phyloP scores from a whole-genome alignment of 2,888 invertebrate species.

The Frankliniella fusca region DNA sequence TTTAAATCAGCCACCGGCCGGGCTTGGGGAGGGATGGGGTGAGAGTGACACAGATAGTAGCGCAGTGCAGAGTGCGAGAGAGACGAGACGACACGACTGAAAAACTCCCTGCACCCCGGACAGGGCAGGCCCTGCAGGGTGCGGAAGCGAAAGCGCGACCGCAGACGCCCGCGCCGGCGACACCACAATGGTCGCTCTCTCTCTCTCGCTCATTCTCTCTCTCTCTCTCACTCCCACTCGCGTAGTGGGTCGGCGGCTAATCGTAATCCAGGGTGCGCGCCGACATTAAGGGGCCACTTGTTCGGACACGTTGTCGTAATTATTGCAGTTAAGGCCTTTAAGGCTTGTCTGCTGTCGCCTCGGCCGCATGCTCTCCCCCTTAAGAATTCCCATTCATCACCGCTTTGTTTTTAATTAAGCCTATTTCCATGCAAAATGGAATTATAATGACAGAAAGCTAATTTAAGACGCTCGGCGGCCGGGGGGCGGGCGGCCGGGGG shows the following conservation, averaged over 20 bases:
- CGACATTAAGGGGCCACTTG: constrained; percentile 19
- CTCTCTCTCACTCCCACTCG: not conserved
- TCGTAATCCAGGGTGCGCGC: not conserved
- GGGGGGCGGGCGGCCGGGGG: not conserved
- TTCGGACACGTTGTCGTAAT: constrained; percentile 24
- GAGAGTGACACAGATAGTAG: not conserved
- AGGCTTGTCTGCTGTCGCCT: not conserved
- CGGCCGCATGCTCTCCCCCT: not conserved
- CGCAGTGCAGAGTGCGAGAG: not conserved
- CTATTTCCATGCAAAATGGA: constrained; percentile 21
- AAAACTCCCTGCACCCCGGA: not conserved
- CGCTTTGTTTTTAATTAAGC: constrained; percentile 24
- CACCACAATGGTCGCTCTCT: not conserved
- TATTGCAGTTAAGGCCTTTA: constrained; percentile 13
- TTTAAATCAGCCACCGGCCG: constrained; percentile 7
- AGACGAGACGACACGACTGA: not conserved
- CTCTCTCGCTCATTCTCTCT: not conserved
- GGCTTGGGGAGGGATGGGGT: not conserved
- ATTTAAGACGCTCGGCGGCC: not conserved
- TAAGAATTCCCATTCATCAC: constrained; percentile 21
- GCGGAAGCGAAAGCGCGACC: not conserved
- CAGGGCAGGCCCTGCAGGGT: not conserved
- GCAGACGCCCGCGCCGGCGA: not conserved
- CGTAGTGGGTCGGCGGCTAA: not conserved
- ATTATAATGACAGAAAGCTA: constrained; percentile 24